Conservation (phyloP, 2,888 invertebrate species). For the Trachelus stipa region DNA sequence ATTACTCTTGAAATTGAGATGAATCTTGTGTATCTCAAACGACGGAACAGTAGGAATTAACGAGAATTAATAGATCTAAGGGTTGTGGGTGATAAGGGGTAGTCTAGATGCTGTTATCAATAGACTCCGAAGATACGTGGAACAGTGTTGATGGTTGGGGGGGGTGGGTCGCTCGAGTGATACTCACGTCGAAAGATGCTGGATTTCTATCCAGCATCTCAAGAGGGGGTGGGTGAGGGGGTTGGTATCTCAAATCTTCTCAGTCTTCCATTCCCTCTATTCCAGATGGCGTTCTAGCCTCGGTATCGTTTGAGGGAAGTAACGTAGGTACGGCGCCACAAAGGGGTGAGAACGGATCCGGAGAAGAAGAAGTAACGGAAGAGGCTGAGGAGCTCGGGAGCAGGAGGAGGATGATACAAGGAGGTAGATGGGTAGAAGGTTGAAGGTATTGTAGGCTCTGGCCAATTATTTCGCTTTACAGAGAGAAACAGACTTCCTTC, state of each 20-base stretch:
- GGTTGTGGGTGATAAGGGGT: too few species aligned
- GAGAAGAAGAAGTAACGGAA: constrained; percentile 23
- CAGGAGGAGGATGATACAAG: constrained; percentile 5
- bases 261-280: not conserved
- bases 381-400: constrained; percentile 22
- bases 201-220: too few species aligned
- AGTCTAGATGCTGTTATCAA: too few species aligned
- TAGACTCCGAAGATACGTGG: too few species aligned
- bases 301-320: not conserved
- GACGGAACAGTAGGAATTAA: too few species aligned
- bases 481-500: constrained; percentile 8
- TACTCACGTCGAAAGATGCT: too few species aligned
- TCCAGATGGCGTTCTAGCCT: not conserved
- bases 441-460: constrained; percentile 37
- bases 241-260: constrained; percentile 2
- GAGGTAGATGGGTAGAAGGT: not conserved
- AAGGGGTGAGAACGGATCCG: constrained; percentile 14
- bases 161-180: too few species aligned
- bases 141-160: too few species aligned
- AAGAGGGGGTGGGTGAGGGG: too few species aligned
- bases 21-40: too few species aligned
- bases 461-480: constrained; percentile 46
- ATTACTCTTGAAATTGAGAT: too few species aligned
- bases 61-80: too few species aligned
- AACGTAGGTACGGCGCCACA: not conserved